Conservation (phyloP, 2,113 vertebrate species). For the Bos indicus region DNA sequence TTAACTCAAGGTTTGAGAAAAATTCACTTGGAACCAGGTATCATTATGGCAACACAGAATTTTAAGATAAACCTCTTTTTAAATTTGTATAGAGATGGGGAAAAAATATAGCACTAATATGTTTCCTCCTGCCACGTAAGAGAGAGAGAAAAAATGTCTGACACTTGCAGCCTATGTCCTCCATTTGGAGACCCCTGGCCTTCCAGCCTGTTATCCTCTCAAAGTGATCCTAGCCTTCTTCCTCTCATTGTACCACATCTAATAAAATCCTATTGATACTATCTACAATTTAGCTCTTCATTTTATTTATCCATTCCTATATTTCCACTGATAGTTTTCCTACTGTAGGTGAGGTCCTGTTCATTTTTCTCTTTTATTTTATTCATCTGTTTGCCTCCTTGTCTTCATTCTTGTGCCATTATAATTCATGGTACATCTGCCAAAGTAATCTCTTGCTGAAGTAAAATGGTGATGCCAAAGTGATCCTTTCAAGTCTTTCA, state of each 20-base stretch:
- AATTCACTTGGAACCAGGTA: too few species aligned
- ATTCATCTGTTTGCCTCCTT: not conserved
- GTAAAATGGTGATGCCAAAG: not conserved
- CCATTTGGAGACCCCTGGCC: too few species aligned
- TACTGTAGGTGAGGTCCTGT: not conserved
- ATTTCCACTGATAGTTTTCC: not conserved
- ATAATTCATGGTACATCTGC: not conserved
- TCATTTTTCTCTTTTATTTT: not conserved
- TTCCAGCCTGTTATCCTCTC: too few species aligned
- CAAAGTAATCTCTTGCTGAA: not conserved
- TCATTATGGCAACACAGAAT: too few species aligned
- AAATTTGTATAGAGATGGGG: too few species aligned
- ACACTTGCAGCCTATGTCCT: too few species aligned
- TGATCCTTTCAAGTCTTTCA: not conserved
- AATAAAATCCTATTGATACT: not conserved
- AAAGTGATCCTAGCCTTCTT: not conserved
- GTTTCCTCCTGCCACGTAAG: too few species aligned
- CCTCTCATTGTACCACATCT: not conserved
- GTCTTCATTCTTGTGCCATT: not conserved
- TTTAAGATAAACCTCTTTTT: too few species aligned
- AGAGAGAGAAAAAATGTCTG: too few species aligned
- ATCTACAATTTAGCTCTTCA: not conserved
- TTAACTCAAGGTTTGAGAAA: too few species aligned
- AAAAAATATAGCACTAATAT: too few species aligned
- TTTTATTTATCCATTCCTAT: not conserved